Evolutionary conservation across 2,113 vertebrate species (phyloP), one percentile per base, ranked within the genome.

Genomic region (Numenius arquata): DNA sequence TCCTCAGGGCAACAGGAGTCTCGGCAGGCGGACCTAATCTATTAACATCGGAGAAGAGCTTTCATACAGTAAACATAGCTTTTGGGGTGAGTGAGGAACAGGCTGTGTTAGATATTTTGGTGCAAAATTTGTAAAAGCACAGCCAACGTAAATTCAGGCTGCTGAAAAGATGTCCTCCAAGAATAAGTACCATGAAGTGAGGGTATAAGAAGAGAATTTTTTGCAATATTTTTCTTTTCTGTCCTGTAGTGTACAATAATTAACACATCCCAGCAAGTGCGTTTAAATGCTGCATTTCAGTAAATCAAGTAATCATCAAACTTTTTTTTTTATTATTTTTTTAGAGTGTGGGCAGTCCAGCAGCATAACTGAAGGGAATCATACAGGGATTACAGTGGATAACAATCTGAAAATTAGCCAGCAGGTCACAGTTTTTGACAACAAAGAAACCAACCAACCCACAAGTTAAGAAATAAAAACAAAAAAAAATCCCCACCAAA

Each of bases 281-380:
- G 74, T 53, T 25, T 45, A 53, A 74, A 74, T 22, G 5, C 19
- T 72, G 20, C 41, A 34, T 61, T 76, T 77, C 47, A 65, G 15
- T 50, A 81, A 61, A 10, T 6, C 1, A 3, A 25, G 10, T 30
- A 48, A 67, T 41, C 4, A 3, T 3, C 0, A 12, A 10, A 36
- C 8, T 58, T 84, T 52, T 40, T 50, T 25, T 5, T 3, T 41
- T 6, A 30, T 2, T 36, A 16, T 76, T 23, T 43, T 11, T 72
- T n/a, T 36, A 91, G 53, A 30, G 53, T 18, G 10, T 30, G 68
- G 26, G 14, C 27, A 62, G 30, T 27, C 18, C 23, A 66, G 55
- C 8, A 66, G 14, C 27, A 61, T 8, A 70, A 40, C 1, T 48
- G n/a, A 62, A 74, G 34, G 14, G 65, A 80, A 50, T 38, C 6